These are phyloP conservation scores for Chloroceryle aenea DNA, from an alignment of 2,113 vertebrate species.

Conservation along the genomic window DNA sequence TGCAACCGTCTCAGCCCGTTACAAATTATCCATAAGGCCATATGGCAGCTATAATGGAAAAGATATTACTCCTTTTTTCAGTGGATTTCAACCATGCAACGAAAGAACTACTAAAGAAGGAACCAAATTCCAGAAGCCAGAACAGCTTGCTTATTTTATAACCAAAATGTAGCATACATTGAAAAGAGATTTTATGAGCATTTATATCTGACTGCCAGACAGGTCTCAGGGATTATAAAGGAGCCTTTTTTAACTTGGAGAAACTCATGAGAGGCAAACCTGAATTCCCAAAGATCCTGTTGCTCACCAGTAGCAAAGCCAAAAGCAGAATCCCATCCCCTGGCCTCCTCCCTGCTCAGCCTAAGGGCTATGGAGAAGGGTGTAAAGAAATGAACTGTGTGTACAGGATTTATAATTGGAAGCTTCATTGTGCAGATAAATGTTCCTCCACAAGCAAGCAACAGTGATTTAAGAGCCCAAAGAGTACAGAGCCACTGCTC, in stretches of 20 bases:
- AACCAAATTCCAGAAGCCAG: constrained; percentile 19
- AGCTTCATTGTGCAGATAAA: neutral
- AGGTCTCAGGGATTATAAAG: neutral
- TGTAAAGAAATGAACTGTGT: neutral
- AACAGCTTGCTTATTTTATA: neutral
- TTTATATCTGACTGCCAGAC: neutral
- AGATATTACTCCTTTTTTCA: neutral
- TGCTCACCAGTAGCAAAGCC: neutral
- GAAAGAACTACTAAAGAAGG: neutral
- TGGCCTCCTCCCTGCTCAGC: neutral
- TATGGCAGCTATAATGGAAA: neutral
- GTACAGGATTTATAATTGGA: neutral
- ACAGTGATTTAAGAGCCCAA: neutral
- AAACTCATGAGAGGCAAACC: neutral
- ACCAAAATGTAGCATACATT: neutral
- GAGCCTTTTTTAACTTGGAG: neutral
- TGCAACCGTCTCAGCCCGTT: neutral
- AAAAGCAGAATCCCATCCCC: neutral
- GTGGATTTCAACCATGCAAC: neutral
- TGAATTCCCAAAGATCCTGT: neutral
- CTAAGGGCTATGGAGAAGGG: neutral
- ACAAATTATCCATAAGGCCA: neutral
- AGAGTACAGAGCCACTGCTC: neutral
- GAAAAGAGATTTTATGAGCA: neutral
- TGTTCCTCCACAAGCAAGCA: neutral